Percentiles rank a stretch among this genome's conserved stretches.
Evolutionary conservation across 2,797 vertebrate genomes (phyloP).

Genomic region (Echeneis naucrates): DNA sequence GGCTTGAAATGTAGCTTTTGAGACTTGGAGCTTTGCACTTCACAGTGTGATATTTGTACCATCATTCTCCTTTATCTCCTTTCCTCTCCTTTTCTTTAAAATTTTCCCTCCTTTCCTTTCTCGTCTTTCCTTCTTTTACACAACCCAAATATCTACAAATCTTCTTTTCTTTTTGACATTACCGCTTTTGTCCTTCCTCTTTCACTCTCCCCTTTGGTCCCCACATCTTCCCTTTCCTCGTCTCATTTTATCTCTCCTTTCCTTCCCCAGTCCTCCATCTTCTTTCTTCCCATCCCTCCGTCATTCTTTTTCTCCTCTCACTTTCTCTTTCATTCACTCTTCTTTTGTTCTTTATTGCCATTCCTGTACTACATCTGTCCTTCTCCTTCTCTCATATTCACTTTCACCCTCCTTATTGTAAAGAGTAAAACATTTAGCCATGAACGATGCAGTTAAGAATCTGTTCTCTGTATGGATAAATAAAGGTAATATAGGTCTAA

Average conservation of each 20-base stretch:
- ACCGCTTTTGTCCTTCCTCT: not conserved
- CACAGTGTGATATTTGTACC: not conserved
- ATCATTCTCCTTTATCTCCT: not conserved
- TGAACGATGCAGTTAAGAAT: not conserved
- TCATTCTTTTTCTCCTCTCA: not conserved
- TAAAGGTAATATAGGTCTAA: not conserved
- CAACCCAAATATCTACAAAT: no score
- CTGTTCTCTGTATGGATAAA: not conserved
- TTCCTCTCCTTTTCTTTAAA: not conserved
- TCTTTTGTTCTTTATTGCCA: not conserved
- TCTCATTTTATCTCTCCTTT: no score
- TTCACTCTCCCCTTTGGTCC: not conserved
- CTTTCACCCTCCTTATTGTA: not conserved
- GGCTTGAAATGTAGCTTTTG: not conserved
- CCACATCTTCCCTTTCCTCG: not conserved
- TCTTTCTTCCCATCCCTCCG: not conserved
- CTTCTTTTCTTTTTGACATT: no score
- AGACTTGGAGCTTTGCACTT: not conserved
- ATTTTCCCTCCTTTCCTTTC: not conserved
- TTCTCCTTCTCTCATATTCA: not conserved
- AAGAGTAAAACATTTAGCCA: not conserved
- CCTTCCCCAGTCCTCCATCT: not conserved
- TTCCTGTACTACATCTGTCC: not conserved
- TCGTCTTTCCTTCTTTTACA: not conserved
- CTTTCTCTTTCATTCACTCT: not conserved